Evolutionary conservation across 2,113 vertebrate species (phyloP), one percentile per base, ranked within the genome.

Genomic region (Dromas ardeola): DNA sequence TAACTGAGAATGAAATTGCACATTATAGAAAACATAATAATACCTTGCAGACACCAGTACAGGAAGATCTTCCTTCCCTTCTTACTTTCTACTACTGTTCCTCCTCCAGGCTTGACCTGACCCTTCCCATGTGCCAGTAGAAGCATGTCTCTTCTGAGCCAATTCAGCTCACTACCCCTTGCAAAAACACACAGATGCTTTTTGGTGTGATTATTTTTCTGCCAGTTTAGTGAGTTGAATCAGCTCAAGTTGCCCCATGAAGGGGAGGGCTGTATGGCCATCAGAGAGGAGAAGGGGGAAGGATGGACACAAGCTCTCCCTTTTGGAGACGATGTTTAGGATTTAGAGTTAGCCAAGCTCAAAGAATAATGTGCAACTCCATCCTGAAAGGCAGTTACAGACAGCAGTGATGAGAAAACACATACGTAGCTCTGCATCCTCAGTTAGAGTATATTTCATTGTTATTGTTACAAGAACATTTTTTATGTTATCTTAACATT

Each of bases 1-100:
- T 86, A 83, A 73, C 22, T 73, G n/a, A 67, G 63, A 94, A 84
- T 23, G 26, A 95, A 94, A 81, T 81, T 81, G 45, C 45, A 40
- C 47, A 11, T 71, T 47, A 78, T 23, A 71, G 76, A 86, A 53
- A 90, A 55, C 59, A 49, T 77, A 80, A 53, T 80, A 80, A 88
- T 38, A 86, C 42, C 47, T 83, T 74, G 63, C 67, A 84, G 72
- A 84, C 45, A 78, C 55, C 83, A 66, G 43, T 34, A 78, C 26
- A 86, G 50, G 77, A 94, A 96, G 89, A 63, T 81, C 61, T 81
- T 90, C 74, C 62, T 91, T 92, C 55, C 63, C 10, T 91, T 91
- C 80, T 78, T 89, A 32, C 74, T 93, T 92, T 86, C 52, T 66
- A 30, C 63, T 55, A 58, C 42, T 0, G 0, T 63, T 86, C 59